phyloP scores from a whole-genome alignment of 2,888 invertebrate genomes.

The Nephrotoma appendiculata region DNA sequence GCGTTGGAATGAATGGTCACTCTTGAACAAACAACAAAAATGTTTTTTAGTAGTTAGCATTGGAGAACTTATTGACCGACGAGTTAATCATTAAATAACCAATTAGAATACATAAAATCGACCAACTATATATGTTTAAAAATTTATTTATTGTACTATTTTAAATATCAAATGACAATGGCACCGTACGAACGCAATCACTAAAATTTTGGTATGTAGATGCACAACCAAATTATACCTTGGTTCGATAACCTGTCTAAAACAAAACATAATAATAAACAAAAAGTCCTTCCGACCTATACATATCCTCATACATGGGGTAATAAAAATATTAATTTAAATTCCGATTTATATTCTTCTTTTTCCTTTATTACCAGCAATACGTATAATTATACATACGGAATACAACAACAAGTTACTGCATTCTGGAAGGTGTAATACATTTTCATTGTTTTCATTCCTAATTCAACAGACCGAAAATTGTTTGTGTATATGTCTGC shows the following conservation, averaged over 20 bases:
- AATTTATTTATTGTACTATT: no score
- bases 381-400: not conserved
- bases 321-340: not conserved
- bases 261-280: not conserved
- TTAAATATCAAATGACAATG: no score
- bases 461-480: not conserved
- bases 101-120: no score
- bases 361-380: not conserved
- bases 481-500: not conserved
- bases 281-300: not conserved
- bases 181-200: no score
- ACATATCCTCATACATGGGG: not conserved
- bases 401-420: not conserved
- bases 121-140: no score
- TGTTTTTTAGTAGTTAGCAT: no score
- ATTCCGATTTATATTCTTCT: not conserved
- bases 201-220: not conserved
- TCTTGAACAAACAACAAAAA: no score
- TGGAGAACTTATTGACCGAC: no score
- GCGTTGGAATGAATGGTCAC: no score
- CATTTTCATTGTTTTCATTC: not conserved
- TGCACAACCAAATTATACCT: not conserved
- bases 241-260: not conserved
- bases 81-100: no score
- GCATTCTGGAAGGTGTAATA: not conserved